phyloP scores from a whole-genome alignment of 2,888 invertebrate species.

The Hypolimnas misippus region DNA sequence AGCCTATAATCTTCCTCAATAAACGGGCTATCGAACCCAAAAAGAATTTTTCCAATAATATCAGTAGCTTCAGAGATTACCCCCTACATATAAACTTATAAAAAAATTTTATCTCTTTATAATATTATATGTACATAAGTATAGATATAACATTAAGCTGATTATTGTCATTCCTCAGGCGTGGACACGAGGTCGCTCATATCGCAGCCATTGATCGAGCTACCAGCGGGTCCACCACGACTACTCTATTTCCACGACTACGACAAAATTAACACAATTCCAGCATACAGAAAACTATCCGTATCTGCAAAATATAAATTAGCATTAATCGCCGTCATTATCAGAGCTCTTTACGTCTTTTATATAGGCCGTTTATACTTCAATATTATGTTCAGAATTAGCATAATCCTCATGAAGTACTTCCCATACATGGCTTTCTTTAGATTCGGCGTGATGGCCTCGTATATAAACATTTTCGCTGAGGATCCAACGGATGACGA shows the following conservation, averaged over 20 bases:
- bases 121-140: background rate
- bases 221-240: conserved; percentile 54
- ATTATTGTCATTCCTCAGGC: conserved; percentile 51
- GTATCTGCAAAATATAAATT: conserved; percentile 60
- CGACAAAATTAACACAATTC: conserved; percentile 66
- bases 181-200: conserved; percentile 59
- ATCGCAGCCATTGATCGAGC: conserved; percentile 55
- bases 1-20: too few relatives aligned
- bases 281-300: conserved; percentile 69
- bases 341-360: conserved; percentile 64
- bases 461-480: conserved; percentile 84
- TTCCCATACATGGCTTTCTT: conserved; percentile 88
- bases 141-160: background rate
- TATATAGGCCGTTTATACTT: conserved; percentile 84
- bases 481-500: conserved; percentile 67
- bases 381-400: conserved; percentile 84
- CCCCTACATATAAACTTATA: too few relatives aligned
- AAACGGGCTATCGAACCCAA: too few relatives aligned
- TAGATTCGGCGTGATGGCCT: conserved; percentile 85
- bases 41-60: too few relatives aligned
- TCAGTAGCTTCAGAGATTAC: too few relatives aligned
- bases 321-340: conserved; percentile 48
- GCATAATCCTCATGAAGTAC: conserved; percentile 85
- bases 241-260: conserved; percentile 71
- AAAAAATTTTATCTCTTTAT: too few relatives aligned